Percentiles rank a stretch among this genome's conserved stretches.
These are phyloP conservation scores for Egretta garzetta DNA, from an alignment of 2,113 vertebrate species.

Conservation along the genomic window DNA sequence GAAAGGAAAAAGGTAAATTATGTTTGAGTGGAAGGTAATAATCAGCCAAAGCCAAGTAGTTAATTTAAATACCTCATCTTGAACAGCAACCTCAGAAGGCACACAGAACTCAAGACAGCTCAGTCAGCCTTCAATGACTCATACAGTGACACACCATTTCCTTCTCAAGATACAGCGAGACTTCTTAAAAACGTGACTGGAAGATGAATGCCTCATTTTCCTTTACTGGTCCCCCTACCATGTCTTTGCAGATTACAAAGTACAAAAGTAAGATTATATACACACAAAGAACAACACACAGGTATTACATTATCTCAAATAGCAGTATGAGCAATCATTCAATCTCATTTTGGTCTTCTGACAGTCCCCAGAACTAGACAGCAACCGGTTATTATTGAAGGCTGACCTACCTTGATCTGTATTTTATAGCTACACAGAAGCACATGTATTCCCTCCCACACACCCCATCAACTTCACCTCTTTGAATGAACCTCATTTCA, in stretches of 20 bases:
- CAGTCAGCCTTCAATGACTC: not conserved
- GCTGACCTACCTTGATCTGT: not conserved
- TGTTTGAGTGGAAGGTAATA: not conserved
- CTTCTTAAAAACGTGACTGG: not conserved
- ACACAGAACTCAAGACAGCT: slow-evolving; percentile 21
- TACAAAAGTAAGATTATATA: slow-evolving; percentile 12
- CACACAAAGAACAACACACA: not conserved
- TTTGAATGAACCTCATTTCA: not conserved
- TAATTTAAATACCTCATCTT: slow-evolving; percentile 36
- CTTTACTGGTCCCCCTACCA: not conserved
- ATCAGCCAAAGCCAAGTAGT: slow-evolving; percentile 22
- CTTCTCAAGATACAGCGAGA: not conserved
- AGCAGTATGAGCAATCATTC: not conserved
- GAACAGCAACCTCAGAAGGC: slow-evolving; percentile 44
- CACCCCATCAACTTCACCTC: not conserved
- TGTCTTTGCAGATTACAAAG: not conserved
- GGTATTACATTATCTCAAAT: not conserved
- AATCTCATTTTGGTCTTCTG: not conserved
- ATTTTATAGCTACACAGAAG: slow-evolving; percentile 21
- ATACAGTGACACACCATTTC: not conserved
- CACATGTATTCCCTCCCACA: not conserved
- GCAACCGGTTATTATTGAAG: not conserved
- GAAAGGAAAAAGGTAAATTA: not conserved
- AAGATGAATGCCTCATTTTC: not conserved
- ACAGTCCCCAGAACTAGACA: not conserved